Conservation (phyloP, 1,140 invertebrate species). For the Catajapyx aquilonaris region DNA sequence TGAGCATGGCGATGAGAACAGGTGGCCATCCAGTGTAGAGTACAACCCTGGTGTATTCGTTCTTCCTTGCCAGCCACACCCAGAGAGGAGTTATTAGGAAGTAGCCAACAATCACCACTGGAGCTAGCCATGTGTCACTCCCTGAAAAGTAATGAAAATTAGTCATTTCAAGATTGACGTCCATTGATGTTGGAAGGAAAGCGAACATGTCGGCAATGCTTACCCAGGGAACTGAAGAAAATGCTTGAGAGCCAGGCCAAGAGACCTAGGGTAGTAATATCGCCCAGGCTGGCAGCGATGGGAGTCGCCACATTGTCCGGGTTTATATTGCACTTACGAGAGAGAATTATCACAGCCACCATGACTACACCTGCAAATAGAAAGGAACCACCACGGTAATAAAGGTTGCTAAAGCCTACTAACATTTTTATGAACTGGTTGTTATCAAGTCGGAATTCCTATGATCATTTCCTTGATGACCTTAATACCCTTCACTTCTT, state of each 20-base stretch:
- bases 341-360: constrained; percentile 54
- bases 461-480: too few relatives aligned
- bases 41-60: constrained; percentile 18
- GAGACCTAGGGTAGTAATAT: constrained; percentile 69
- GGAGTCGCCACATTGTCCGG: constrained; percentile 95
- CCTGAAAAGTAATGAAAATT: too few relatives aligned
- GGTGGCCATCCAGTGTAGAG: constrained; percentile 22
- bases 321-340: constrained; percentile 61
- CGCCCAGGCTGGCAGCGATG: constrained; percentile 85
- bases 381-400: neutral
- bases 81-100: constrained; percentile 18
- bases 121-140: too few relatives aligned
- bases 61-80: constrained; percentile 17
- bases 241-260: constrained; percentile 55
- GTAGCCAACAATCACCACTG: neutral
- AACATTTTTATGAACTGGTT: too few relatives aligned
- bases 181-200: too few relatives aligned
- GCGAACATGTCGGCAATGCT: too few relatives aligned
- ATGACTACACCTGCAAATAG: constrained; percentile 42
- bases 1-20: constrained; percentile 23
- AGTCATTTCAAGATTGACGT: too few relatives aligned
- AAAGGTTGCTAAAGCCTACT: too few relatives aligned
- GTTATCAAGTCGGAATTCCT: too few relatives aligned
- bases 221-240: constrained; percentile 40
- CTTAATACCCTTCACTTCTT: too few relatives aligned